Percentiles rank a stretch among this genome's conserved stretches.
These are phyloP conservation scores for Helicolenus hilgendorfi DNA, from an alignment of 2,797 vertebrate genomes.

Conservation along the genomic window DNA sequence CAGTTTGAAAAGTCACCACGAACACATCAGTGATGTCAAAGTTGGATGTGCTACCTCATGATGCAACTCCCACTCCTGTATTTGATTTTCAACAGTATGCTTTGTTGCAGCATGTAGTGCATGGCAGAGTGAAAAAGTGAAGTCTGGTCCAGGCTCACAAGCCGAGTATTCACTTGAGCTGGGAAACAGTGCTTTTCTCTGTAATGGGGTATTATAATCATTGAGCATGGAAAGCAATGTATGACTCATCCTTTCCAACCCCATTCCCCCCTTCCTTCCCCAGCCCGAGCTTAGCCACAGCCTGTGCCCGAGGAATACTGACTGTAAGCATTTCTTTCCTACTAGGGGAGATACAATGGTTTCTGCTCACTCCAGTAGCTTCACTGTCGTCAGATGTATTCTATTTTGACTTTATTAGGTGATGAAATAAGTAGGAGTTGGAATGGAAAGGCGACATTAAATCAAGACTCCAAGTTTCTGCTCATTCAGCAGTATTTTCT, in stretches of 20 bases:
- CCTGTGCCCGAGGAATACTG: slow-evolving; percentile 73
- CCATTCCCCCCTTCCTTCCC: slow-evolving; percentile 64
- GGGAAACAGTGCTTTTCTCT: slow-evolving; percentile 83
- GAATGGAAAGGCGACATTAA: slow-evolving; percentile 38
- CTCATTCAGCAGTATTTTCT: slow-evolving; percentile 30
- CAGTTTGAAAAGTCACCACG: slow-evolving; percentile 26
- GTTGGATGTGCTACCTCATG: slow-evolving; percentile 34
- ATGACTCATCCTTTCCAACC: slow-evolving; percentile 90
- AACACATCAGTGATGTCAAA: slow-evolving; percentile 39
- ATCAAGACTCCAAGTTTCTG: slow-evolving; percentile 6
- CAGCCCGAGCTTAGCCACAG: slow-evolving; percentile 76
- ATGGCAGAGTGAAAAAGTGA: slow-evolving; percentile 41
- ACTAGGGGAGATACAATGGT: slow-evolving; percentile 60
- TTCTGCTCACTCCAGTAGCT: slow-evolving; percentile 66
- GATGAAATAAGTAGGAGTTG: slow-evolving; percentile 38
- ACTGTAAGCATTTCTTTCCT: slow-evolving; percentile 80
- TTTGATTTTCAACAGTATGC: slow-evolving; percentile 46
- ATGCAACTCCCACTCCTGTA: slow-evolving; percentile 36
- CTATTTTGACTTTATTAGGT: slow-evolving; percentile 72
- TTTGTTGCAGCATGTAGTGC: slow-evolving; percentile 52
- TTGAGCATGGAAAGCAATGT: slow-evolving; percentile 87
- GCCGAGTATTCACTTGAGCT: slow-evolving; percentile 65
- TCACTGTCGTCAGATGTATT: slow-evolving; percentile 46
- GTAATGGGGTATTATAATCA: slow-evolving; percentile 88
- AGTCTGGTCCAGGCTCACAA: slow-evolving; percentile 64